Base-by-base conservation (phyloP, 1,140 invertebrate genomes). In the Magallana gigas region DNA sequence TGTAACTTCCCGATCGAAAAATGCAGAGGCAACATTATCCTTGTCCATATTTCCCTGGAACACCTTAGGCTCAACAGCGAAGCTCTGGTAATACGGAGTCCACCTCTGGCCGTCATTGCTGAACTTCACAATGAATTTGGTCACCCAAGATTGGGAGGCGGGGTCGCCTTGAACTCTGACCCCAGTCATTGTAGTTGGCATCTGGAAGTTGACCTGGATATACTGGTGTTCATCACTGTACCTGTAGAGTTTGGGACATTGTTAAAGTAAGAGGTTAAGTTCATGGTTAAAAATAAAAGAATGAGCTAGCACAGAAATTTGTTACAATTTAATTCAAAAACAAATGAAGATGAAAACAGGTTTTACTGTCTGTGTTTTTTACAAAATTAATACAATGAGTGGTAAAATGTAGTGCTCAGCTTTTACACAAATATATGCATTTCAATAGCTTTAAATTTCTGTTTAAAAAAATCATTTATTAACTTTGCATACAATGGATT, bases 141-240 rank as follows among this genome's bases (percentile, higher is more conserved):
- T 96, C 0, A 98, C 97, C 97, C 97, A 98, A 57, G 92, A 85
- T 57, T 92, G 90, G 8, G 82, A 71, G 18, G 91, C 91, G 8
- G 91, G 88, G 6, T 92, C 86, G 14, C 95, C 95, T 93, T 97
- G 97, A 0, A 97, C 97, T 29, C 96, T 95, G 8, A 98, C 94
- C 80, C 97, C 97, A n/a, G 97, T 97, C 9, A 98, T 94, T 91
- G 97, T 97, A 59, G 97, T 96, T 1, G 96, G 96, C 59, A 96
- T 96, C 1, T 86, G 36, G 91, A 98, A 97, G 93, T 98, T 96
- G n/a, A 93, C 91, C 83, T 93, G 90, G 29, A 93, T 91, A 83
- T 87, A 92, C 64, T 93, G 91, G 23, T 89, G 85, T 6, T 89
- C 80, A 56, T 89, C 88, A 68, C 9, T 83, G 57, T 89, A 89